Conservation (phyloP, 2,888 invertebrate species). For the Limnephilus auricula region DNA sequence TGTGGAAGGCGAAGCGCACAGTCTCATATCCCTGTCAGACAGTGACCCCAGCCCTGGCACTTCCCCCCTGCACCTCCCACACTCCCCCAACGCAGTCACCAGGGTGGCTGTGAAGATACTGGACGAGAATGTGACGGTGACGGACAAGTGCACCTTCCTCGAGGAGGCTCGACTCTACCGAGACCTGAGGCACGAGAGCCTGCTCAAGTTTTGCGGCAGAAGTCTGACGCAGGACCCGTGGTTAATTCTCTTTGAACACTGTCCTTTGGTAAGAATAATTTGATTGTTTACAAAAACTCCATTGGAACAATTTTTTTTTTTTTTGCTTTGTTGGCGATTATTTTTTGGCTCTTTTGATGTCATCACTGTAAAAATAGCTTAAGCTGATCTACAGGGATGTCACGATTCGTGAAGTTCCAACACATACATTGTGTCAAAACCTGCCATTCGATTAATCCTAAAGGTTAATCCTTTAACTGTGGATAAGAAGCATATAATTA, state of each 20-base stretch:
- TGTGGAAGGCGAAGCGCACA: constrained; percentile 86
- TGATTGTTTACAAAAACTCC: neutral
- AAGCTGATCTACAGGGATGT: too few species aligned
- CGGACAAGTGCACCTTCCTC: constrained; percentile 87
- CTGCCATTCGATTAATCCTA: too few species aligned
- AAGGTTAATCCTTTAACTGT: too few species aligned
- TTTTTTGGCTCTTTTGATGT: neutral
- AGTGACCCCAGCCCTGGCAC: constrained; percentile 67
- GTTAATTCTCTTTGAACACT: constrained; percentile 87
- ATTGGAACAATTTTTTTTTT: neutral
- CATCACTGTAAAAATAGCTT: neutral
- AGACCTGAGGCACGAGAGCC: constrained; percentile 84
- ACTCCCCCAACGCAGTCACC: constrained; percentile 7
- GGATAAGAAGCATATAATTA: too few species aligned
- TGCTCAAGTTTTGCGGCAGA: constrained; percentile 84
- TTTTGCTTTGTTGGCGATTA: neutral
- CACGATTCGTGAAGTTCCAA: too few species aligned
- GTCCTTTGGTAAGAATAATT: constrained; percentile 77
- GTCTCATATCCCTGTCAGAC: constrained; percentile 67
- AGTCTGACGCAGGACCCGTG: constrained; percentile 89
- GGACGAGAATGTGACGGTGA: constrained; percentile 86
- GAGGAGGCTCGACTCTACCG: constrained; percentile 86
- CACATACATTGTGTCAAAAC: too few species aligned
- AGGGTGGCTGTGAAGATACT: constrained; percentile 89
- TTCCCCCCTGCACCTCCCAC: constrained; percentile 54